These are phyloP conservation scores for Seladonia tumulorum DNA, from an alignment of 2,888 invertebrate species.

Conservation along the genomic window DNA sequence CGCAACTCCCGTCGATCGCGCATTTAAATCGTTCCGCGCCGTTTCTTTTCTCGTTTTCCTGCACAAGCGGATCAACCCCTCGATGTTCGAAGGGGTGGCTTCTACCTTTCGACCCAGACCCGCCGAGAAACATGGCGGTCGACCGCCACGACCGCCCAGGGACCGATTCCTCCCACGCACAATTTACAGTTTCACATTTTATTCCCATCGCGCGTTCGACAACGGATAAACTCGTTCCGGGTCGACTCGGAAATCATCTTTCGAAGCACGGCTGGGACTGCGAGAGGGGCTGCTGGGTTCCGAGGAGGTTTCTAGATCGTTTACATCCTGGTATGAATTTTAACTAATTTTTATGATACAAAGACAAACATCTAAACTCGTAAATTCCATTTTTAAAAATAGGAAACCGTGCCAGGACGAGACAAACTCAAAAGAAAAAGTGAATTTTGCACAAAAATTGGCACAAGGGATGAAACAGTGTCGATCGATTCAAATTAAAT, in stretches of 20 bases:
- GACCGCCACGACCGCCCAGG: constrained; percentile 77
- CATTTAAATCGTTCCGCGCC: constrained; percentile 81
- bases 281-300: background rate
- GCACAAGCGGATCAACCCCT: constrained; percentile 38
- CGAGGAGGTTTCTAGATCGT: background rate
- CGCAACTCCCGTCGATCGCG: constrained; percentile 75
- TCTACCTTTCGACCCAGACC: constrained; percentile 44
- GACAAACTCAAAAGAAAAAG: too few species aligned
- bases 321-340: background rate
- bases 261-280: constrained; percentile 7
- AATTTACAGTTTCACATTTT: constrained; percentile 84
- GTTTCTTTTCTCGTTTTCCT: background rate
- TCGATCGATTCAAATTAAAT: background rate
- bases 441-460: too few species aligned
- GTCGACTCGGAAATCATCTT: constrained; percentile 74
- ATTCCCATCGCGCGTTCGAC: constrained; percentile 81
- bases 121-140: constrained; percentile 55
- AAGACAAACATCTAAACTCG: too few species aligned
- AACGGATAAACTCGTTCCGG: constrained; percentile 78
- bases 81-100: background rate
- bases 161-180: constrained; percentile 84
- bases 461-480: background rate
- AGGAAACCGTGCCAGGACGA: too few species aligned
- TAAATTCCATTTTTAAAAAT: too few species aligned
- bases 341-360: too few species aligned